Evolutionary conservation across 2,888 invertebrate genomes (phyloP), one percentile per base, ranked within the genome.

Genomic region (Hirtodrosophila alboralis): DNA sequence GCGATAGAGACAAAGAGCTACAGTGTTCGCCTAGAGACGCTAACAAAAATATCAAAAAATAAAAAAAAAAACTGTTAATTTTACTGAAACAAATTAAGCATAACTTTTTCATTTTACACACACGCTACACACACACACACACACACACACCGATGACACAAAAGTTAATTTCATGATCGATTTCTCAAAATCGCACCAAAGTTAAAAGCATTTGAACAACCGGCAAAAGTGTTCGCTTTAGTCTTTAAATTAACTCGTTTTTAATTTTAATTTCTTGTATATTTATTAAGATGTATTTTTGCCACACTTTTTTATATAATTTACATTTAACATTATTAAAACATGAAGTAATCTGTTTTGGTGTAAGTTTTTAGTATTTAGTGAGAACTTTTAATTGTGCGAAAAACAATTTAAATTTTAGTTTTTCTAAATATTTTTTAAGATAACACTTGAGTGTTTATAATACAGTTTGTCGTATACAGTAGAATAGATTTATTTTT

Each of bases 81-180:
- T n/a, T 51, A 37, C 38, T 62, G 44, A 81, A 74, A 57, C 78
- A 62, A 84, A 78, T 84, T 64, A 78, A 77, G 74, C 77, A 80
- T 68, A 72, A 61, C 64, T 68, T 53, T 78, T 54, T 40, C 37
- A 57, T 45, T 60, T 48, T 31, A 48, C 44, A 36, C 34, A 40
- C 33, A 37, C 21, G 9, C 43, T 26, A 14, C 23, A 28, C 44
- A 21, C 31, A 40, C 27, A 28, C 12, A 34, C 31, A 31, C 28
- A 33, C 34, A 40, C 40, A 16, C 34, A 14, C 31, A 45, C 14
- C 67, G 61, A 51, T 61, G 54, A 72, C 49, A 80, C 59, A 76
- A 72, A 58, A 60, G 30, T 58, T 63, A 67, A 60, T 58, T 61
- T 63, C 52, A 67, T 75, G 69, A 68, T 61, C 72, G 73, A 71